Evolutionary conservation across 2,888 invertebrate genomes (phyloP), one percentile per base, ranked within the genome.

Genomic region (Epirrita christyi): DNA sequence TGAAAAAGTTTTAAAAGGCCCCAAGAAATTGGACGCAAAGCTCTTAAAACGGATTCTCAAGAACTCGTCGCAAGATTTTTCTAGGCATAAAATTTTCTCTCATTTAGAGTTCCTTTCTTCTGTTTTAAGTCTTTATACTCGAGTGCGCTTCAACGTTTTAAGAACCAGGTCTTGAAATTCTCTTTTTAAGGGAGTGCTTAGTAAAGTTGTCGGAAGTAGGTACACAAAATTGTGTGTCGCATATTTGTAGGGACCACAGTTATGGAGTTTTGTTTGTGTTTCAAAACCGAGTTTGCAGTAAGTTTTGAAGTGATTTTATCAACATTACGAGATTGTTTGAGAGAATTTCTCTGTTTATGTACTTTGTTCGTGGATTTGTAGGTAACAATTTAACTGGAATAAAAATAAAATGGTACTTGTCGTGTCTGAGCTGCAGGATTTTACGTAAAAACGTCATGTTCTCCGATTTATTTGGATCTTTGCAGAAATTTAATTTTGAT

Each of bases 1-100:
- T 63, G 58, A 62, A 66, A 64, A 66, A 62, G 60, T 66, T 64
- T 62, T 60, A 58, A 63, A 59, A 59, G 60, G 53, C n/a, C n/a
- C n/a, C 10, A 29, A n/a, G 38, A 42, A 14, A 42, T 43, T 40
- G 41, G 21, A 29, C 21, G 40, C 36, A 29, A 37, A 43, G 29
- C 40, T 55, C 29, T 60, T 27, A 43, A 52, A 52, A 51, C 28
- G 50, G 29, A 51, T 55, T 55, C 42, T 45, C 28, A 42, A 47
- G 45, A 57, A 38, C 32, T 14, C 13, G 21, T 46, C 34, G n/a
- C 15, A 28, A 46, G 27, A 13, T 14, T 41, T 47, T 40, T 40
- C 52, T 40, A 46, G 45, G 40, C 11, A 40, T 21, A 13, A 29
- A 13, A 10, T 15, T 51, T 51, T 49, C 40, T 10, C 45, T 40